phyloP scores from a whole-genome alignment of 2,888 invertebrate genomes.

The Pelosia muscerda region DNA sequence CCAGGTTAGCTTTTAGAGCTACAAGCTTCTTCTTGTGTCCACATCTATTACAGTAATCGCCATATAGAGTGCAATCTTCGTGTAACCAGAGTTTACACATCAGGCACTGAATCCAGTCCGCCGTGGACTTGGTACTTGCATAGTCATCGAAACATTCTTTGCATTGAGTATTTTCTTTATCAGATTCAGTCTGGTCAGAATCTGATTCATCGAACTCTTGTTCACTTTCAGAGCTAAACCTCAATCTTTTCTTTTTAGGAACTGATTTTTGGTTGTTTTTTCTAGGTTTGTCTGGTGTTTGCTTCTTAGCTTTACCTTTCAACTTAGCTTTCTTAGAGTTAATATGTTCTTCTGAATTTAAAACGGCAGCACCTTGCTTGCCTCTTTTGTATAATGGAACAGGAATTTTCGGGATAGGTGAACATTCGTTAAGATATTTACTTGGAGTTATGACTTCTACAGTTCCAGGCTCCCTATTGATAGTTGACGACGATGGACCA shows the following conservation, averaged over 20 bases:
- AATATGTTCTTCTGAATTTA: conserved; percentile 32
- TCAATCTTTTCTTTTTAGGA: no score
- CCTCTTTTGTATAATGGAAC: conserved; percentile 37
- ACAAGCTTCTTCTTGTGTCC: conserved; percentile 24
- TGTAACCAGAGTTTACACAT: conserved; percentile 40
- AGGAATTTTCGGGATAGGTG: conserved; percentile 32
- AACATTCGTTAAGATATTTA: conserved; percentile 34
- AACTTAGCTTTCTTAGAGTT: conserved; percentile 29
- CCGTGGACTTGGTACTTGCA: conserved; percentile 31
- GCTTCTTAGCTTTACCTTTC: no score
- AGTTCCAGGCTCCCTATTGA: conserved; percentile 14
- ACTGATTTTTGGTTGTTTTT: no score
- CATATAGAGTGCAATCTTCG: conserved; percentile 39
- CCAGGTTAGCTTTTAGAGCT: conserved; percentile 26
- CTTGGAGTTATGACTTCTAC: conserved; percentile 27
- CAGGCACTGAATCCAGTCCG: conserved; percentile 40
- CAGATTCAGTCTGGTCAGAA: background rate
- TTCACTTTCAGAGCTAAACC: no score
- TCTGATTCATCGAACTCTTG: no score
- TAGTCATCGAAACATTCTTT: conserved; percentile 34
- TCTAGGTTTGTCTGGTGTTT: no score
- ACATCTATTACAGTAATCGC: conserved; percentile 31
- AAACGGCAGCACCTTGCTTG: conserved; percentile 32
- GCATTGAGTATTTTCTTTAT: conserved; percentile 28
- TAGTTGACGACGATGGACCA: conserved; percentile 27